Conservation (phyloP, 2,797 vertebrate species). For the Micropoecilia bifurca region DNA sequence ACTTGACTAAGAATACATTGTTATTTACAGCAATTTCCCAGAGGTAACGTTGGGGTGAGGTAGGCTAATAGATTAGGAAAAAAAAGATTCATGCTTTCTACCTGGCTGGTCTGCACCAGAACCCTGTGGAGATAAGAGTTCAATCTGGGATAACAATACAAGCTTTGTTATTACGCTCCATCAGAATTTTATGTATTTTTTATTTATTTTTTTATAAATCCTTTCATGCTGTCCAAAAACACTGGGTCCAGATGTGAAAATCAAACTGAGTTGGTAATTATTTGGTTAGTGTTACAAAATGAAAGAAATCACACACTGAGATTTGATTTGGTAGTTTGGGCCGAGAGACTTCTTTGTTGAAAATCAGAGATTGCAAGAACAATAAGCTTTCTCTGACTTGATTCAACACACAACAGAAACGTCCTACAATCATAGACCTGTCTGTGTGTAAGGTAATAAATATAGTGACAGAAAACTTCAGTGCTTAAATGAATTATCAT, state of each 20-base stretch:
- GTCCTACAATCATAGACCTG: neutral
- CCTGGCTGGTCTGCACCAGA: conserved; percentile 45
- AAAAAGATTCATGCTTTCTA: conserved; percentile 59
- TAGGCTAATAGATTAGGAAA: conserved; percentile 64
- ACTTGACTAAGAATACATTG: conserved; percentile 65
- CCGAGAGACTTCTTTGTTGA: neutral
- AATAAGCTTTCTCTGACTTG: neutral
- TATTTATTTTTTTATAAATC: neutral
- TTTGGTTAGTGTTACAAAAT: neutral
- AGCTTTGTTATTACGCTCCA: conserved; percentile 21
- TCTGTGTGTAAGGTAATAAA: neutral
- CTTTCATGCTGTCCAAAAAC: neutral
- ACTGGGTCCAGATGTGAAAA: conserved; percentile 2
- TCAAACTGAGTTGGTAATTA: neutral
- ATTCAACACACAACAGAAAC: neutral
- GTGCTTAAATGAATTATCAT: neutral
- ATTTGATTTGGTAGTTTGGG: conserved; percentile 5
- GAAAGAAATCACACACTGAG: neutral
- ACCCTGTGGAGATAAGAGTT: conserved; percentile 41
- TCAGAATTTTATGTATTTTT: neutral
- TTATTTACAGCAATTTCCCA: conserved; percentile 66
- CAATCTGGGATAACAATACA: conserved; percentile 12
- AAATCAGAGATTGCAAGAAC: neutral
- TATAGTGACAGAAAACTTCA: neutral
- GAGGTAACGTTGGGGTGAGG: conserved; percentile 39